Evolutionary conservation across 1,140 invertebrate species (phyloP).

Genomic region (Megalopta genalis): DNA sequence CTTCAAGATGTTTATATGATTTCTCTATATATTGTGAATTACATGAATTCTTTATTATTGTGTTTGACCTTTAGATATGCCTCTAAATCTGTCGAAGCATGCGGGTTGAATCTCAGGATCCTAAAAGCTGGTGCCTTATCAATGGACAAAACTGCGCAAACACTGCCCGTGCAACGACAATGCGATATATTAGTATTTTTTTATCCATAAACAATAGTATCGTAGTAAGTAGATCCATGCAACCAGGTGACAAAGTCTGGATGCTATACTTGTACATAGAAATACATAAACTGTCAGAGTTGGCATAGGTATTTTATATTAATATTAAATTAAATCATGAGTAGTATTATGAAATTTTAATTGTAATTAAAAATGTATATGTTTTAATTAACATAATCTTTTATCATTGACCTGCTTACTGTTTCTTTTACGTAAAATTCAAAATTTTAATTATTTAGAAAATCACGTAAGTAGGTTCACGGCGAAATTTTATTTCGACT

Average conservation of each 20-base stretch:
- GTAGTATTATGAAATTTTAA: conserved; percentile 71
- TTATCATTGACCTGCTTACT: neutral
- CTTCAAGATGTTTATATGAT: neutral
- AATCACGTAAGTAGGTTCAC: conserved; percentile 16
- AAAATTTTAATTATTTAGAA: conserved; percentile 7
- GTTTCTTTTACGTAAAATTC: neutral
- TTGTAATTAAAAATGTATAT: conserved; percentile 48
- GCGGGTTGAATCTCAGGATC: conserved; percentile 80
- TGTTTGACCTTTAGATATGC: conserved; percentile 75
- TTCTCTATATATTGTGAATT: neutral
- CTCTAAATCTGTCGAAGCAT: conserved; percentile 80
- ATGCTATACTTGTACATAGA: conserved; percentile 75
- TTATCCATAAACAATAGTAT: conserved; percentile 76
- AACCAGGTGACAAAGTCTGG: conserved; percentile 65
- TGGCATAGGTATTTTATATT: conserved; percentile 72
- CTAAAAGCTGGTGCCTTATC: conserved; percentile 79
- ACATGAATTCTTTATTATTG: neutral
- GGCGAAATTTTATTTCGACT: conserved; percentile 26
- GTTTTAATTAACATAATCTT: conserved; percentile 27
- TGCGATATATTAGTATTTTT: conserved; percentile 80
- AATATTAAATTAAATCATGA: conserved; percentile 69
- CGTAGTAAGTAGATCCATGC: conserved; percentile 71
- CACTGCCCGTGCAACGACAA: conserved; percentile 80
- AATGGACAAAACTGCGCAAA: conserved; percentile 73
- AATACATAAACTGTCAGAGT: conserved; percentile 70